Evolutionary conservation across 2,888 invertebrate species (phyloP), one percentile per base, ranked within the genome.

Genomic region (Cacoxenus indagator): DNA sequence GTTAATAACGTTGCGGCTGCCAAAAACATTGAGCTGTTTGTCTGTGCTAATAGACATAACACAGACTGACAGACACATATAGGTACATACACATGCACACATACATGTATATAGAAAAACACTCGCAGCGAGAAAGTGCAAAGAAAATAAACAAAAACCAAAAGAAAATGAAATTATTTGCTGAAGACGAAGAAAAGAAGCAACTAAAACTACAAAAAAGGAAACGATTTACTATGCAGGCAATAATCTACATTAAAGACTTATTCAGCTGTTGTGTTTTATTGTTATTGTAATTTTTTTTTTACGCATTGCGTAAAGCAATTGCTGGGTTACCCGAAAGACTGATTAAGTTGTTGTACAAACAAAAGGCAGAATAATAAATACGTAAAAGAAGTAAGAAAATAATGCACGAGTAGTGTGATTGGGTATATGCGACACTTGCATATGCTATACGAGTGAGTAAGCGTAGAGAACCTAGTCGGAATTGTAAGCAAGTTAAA

Each of bases 291-390:
- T n/a, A n/a, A 9, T n/a, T 55, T 9, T 22, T 55, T 55, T 17
- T 19, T 19, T 17, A 11, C 54, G 31, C 37, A 59, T 19, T 59
- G 59, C 37, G 37, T 59, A 19, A 31, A 59, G 27, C 17, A 31
- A 31, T 59, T 59, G 48, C 46, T 64, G 14, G 64, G 57, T 67
- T 59, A 59, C 59, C 59, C 82, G 77, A 73, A 73, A 77, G 77
- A 81, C 82, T 80, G 83, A 82, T 80, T 80, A 80, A 81, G 78
- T 82, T 77, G 80, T 80, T 82, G 76, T 59, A 59, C 59, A 76
- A 81, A 75, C 74, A 71, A 76, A 64, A 51, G 61, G 67, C 69
- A 65, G 70, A 22, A 19, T n/a, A n/a, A n/a, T n/a, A n/a, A n/a
- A n/a, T n/a, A n/a, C n/a, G n/a, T n/a, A n/a, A n/a, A n/a, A n/a